Percentiles rank a stretch among this genome's conserved stretches.
phyloP scores from a whole-genome alignment of 2,888 invertebrate genomes.

The Oscheius sp. region DNA sequence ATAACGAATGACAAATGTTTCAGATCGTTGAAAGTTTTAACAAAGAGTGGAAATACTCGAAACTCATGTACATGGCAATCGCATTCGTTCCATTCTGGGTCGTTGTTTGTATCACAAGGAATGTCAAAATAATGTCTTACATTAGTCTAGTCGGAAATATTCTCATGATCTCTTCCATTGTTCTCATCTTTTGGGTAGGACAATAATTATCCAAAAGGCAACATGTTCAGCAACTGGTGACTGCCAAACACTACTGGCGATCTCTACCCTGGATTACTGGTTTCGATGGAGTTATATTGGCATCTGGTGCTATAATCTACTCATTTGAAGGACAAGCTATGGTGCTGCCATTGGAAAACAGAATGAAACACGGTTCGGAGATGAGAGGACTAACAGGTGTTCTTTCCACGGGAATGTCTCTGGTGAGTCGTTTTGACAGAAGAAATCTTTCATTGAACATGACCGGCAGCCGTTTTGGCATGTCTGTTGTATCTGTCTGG shows the following conservation, averaged over 20 bases:
- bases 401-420: constrained; percentile 24
- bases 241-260: constrained; percentile 44
- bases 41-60: neutral
- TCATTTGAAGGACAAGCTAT: constrained; percentile 72
- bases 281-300: constrained; percentile 64
- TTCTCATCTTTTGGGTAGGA: constrained; percentile 37
- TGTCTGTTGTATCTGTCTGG: too few species aligned
- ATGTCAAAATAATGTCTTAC: constrained; percentile 36
- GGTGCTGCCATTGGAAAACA: constrained; percentile 89
- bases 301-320: constrained; percentile 69
- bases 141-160: constrained; percentile 38
- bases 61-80: constrained; percentile 21
- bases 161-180: constrained; percentile 36
- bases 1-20: neutral
- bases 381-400: constrained; percentile 80
- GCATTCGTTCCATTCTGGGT: constrained; percentile 28
- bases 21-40: constrained; percentile 32
- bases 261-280: constrained; percentile 60
- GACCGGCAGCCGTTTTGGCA: neutral
- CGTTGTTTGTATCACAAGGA: constrained; percentile 28
- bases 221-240: constrained; percentile 47
- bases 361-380: constrained; percentile 88
- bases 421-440: constrained; percentile 7
- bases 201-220: constrained; percentile 10
- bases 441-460: neutral